These are phyloP conservation scores for Motacilla alba DNA, from an alignment of 2,113 vertebrate species.

Conservation along the genomic window DNA sequence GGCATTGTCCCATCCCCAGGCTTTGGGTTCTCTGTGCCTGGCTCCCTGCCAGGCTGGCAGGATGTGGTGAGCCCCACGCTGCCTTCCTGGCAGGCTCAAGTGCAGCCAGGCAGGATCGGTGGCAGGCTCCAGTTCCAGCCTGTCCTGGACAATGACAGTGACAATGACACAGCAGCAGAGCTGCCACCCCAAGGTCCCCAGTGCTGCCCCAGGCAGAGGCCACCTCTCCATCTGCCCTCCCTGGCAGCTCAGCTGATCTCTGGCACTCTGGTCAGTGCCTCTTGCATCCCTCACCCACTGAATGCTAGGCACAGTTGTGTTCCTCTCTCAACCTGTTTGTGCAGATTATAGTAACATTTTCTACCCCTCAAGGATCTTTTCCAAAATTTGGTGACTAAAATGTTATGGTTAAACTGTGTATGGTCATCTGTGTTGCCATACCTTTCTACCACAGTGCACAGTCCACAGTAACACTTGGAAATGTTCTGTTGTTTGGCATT, in stretches of 20 bases:
- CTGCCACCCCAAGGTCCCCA: background rate
- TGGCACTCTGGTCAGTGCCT: background rate
- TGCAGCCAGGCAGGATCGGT: background rate
- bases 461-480: background rate
- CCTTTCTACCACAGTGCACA: background rate
- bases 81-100: background rate
- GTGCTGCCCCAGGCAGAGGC: background rate
- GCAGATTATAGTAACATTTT: background rate
- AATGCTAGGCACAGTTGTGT: background rate
- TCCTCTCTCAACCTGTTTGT: background rate
- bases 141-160: background rate
- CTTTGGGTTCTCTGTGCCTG: background rate
- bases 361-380: background rate
- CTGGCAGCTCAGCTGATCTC: background rate
- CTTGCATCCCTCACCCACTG: background rate
- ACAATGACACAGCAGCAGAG: background rate
- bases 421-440: background rate
- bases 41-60: background rate
- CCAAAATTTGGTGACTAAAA: background rate
- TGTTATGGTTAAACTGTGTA: background rate
- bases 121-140: background rate
- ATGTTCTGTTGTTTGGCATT: background rate
- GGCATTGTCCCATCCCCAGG: background rate
- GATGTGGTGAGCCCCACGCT: fast-evolving
- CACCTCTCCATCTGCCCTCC: background rate